phyloP scores from a whole-genome alignment of 2,797 vertebrate genomes.

The Smutsia gigantea region DNA sequence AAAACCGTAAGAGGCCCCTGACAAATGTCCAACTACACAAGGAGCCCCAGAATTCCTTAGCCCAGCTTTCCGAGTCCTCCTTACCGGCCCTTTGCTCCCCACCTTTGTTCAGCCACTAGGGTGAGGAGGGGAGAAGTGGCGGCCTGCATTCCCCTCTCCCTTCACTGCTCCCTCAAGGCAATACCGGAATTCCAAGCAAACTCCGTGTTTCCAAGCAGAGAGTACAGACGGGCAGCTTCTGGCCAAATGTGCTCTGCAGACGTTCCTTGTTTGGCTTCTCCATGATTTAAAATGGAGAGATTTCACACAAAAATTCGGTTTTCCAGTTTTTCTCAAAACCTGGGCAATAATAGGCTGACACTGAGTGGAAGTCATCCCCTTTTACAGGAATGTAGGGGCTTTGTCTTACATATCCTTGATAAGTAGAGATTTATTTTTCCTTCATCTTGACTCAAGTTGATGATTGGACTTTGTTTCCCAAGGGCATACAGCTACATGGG shows the following conservation, averaged over 20 bases:
- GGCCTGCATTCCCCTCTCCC: neutral
- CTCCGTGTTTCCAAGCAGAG: neutral
- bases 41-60: neutral
- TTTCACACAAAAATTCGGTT: neutral
- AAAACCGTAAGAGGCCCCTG: neutral
- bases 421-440: constrained; percentile 63
- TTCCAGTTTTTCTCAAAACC: neutral
- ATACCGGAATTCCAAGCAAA: neutral
- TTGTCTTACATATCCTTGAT: constrained; percentile 10
- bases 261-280: neutral
- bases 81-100: neutral
- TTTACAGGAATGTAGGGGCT: neutral
- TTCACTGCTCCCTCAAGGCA: too few species aligned
- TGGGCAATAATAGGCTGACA: neutral
- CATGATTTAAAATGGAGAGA: neutral
- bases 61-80: neutral
- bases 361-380: neutral
- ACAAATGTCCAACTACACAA: neutral
- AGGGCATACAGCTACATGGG: neutral
- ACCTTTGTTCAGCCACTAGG: neutral
- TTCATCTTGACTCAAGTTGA: constrained; percentile 50
- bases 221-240: neutral
- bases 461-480: constrained; percentile 40
- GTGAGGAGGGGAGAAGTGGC: accelerated
- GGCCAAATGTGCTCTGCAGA: neutral